These are phyloP conservation scores for Charadrius vociferus DNA, from an alignment of 2,113 vertebrate species.

Conservation along the genomic window DNA sequence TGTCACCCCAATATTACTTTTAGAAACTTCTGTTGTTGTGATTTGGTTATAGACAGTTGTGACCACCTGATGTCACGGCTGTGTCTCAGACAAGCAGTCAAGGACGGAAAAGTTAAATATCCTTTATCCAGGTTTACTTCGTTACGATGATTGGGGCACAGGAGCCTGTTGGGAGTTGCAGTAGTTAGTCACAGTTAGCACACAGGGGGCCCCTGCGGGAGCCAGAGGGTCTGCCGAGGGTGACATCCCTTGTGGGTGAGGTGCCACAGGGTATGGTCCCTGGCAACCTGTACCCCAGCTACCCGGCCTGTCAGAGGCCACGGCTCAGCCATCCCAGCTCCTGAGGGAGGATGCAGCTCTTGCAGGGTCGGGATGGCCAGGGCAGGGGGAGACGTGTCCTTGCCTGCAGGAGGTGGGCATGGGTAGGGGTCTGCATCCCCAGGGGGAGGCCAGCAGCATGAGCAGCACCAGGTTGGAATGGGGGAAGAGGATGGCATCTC, in stretches of 20 bases:
- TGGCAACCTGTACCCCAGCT: too few species aligned
- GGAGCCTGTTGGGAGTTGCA: not conserved
- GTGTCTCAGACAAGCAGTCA: not conserved
- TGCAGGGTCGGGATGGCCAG: fast-evolving
- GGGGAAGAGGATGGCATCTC: not conserved
- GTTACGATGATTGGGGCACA: fast-evolving
- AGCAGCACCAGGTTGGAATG: not conserved
- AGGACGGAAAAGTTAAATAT: not conserved
- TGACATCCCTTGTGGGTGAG: not conserved
- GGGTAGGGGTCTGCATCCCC: not conserved
- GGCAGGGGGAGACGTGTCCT: too few species aligned
- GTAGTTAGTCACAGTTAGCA: too few species aligned
- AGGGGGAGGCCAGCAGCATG: not conserved
- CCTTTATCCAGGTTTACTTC: not conserved
- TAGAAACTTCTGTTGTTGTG: not conserved
- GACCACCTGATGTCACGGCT: not conserved
- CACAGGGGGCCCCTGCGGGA: too few species aligned
- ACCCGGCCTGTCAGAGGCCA: fast-evolving
- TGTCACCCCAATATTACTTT: not conserved
- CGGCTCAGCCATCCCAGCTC: not conserved
- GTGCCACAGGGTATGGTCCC: not conserved
- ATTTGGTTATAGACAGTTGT: not conserved
- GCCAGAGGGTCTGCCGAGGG: too few species aligned
- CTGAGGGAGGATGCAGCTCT: not conserved
- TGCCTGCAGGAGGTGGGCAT: not conserved